A percentile compares a stretch with the other conserved stretches of the same genome.
Conservation (phyloP, 2,113 vertebrate species). For the Microcebus lehilahytsara region DNA sequence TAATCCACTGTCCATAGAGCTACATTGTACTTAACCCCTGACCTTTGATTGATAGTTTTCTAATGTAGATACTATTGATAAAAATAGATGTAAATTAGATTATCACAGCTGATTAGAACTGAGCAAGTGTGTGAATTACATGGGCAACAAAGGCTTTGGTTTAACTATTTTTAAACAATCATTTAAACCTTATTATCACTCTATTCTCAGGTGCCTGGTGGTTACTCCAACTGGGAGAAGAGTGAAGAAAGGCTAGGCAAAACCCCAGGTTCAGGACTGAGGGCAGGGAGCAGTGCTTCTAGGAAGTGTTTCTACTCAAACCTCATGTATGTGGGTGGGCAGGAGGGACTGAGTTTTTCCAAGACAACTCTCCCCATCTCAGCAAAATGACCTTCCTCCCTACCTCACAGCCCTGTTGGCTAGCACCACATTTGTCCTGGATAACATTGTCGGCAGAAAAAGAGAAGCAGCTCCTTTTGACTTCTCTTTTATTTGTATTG, state of each 20-base stretch:
- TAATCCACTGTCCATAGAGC: neutral
- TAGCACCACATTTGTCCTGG: neutral
- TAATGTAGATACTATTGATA: neutral
- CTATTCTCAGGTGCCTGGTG: neutral
- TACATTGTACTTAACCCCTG: neutral
- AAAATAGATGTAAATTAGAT: constrained; percentile 32
- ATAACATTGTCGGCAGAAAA: neutral
- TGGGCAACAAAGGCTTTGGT: neutral
- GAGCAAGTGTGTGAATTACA: neutral
- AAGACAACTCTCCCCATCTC: neutral
- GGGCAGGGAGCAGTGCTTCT: neutral
- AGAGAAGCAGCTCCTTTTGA: neutral
- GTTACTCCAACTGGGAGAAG: neutral
- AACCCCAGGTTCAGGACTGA: neutral
- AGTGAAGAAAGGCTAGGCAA: neutral
- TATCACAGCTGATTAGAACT: constrained; percentile 5
- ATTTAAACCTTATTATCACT: neutral
- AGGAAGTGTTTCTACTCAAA: neutral
- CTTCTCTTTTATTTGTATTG: neutral
- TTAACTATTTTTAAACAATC: neutral
- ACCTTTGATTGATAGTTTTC: neutral
- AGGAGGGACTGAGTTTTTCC: neutral
- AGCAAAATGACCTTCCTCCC: neutral
- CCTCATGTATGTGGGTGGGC: neutral
- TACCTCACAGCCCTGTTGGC: neutral